Base-by-base conservation (phyloP, 2,797 vertebrate genomes). In the Sebastes nivosus region DNA sequence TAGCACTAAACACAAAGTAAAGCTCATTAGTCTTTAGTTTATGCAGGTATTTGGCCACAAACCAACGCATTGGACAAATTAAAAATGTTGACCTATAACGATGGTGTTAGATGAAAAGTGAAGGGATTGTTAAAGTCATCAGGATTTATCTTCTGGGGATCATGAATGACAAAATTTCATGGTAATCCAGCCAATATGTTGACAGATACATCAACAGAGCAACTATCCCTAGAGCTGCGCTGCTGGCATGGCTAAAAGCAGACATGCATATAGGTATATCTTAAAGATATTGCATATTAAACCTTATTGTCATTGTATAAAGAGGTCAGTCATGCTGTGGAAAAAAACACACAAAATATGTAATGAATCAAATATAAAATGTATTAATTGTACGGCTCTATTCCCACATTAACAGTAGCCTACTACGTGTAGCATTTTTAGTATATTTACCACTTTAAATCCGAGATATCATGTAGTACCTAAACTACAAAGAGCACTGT, bases 11-110 rank as follows among this genome's bases (percentile, higher is more conserved):
- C 42, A 46, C 42, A 46, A 46, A 46, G 20, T 8, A 2, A 1
- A 50, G 46, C 46, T 50, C 46, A 50, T 46, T 20, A 50, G 46
- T 50, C 46, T 0, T 0, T 50, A 50, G 46, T 20, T 50, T 50
- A 42, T 50, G 18, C 16, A 46, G 42, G 42, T 50, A 50, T 50
- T 20, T 50, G 7, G 46, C 46, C 46, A 50, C 46, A 50, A 50
- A 50, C 18, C 16, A 20, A 50, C 0, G 3, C 3, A 50, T 20
- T 20, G 18, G 0, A 20, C 46, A 50, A 50, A 50, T 0, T 20
- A 50, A 50, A 50, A 50, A 20, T 50, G 18, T 20, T 50, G 46
- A 50, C 46, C 46, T 0, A 20, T 50, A 9, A 50, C 18, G 18
- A 50, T 50, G 46, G 46, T 50, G 46, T 50, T 50, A 50, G 46